These are phyloP conservation scores for Prolemur simus DNA, from an alignment of 2,113 vertebrate species.

Conservation along the genomic window DNA sequence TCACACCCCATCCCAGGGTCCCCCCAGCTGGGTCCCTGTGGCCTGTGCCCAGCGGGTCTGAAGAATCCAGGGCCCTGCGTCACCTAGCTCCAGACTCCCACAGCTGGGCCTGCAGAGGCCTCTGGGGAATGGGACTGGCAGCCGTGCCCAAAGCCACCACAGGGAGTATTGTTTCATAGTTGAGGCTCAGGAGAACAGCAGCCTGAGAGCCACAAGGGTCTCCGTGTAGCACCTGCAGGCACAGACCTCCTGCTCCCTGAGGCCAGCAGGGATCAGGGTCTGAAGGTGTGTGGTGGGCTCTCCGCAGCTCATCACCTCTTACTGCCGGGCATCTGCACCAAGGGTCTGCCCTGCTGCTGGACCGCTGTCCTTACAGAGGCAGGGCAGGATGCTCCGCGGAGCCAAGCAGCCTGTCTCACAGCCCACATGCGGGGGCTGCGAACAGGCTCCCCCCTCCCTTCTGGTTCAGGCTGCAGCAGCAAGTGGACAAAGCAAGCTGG, in stretches of 20 bases:
- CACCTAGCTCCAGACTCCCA: neutral
- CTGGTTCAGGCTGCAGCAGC: slow-evolving; percentile 15
- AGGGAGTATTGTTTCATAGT: neutral
- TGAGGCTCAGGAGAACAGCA: neutral
- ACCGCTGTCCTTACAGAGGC: neutral
- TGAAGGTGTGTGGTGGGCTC: neutral
- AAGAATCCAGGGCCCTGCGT: neutral
- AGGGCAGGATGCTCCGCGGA: neutral
- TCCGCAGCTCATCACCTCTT: neutral
- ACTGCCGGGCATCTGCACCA: neutral
- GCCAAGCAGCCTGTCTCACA: neutral
- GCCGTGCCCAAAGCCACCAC: neutral
- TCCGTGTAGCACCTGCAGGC: neutral
- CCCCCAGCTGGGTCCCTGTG: neutral
- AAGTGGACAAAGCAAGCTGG: slow-evolving; percentile 59
- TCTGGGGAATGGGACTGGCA: neutral
- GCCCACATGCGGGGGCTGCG: neutral
- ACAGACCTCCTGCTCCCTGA: neutral
- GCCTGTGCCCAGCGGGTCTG: neutral
- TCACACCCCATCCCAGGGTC: neutral
- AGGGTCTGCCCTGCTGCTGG: neutral
- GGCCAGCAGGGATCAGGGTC: neutral
- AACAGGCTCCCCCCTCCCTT: neutral
- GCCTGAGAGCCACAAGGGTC: neutral
- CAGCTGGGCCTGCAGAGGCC: neutral